Evolutionary conservation across 2,113 vertebrate species (phyloP), one percentile per base, ranked within the genome.

Genomic region (Prietella phreatophila): DNA sequence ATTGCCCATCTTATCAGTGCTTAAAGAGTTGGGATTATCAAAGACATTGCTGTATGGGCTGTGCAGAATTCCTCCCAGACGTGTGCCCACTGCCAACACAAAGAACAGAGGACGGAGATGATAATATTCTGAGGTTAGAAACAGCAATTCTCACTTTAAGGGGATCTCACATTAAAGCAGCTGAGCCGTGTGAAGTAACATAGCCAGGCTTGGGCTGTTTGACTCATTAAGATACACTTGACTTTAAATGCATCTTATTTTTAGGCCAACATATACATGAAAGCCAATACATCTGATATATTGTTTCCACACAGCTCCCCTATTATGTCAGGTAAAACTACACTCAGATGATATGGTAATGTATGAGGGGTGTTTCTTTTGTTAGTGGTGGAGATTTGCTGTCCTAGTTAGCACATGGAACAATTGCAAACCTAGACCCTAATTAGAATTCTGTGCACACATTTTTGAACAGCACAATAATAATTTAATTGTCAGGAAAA

Each of bases 311-410:
- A 91, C 93, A 94, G 94, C 94, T 93, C 93, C 91, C 90, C 92
- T 93, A 92, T 93, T 95, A 93, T 94, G 93, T 93, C 94, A 95
- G 92, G 93, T 95, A 94, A 94, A 92, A 42, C 80, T 92, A 93
- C 94, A 95, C 95, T 94, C 94, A 94, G 93, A 95, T 94, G 94
- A 95, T 94, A 95, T 95, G 95, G 92, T 94, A 95, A 96, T 95
- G 90, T 83, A 3, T n/a, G 86, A 73, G 88, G 81, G 50, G 27
- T 9, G n/a, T 20, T 56, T 80, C 78, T 36, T 67, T 2, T 69
- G 69, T n/a, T 39, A 42, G 67, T 56, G 90, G 90, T 92, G 93
- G 91, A 94, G 94, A 91, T 93, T 93, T 91, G 93, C 93, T 94
- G 94, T 93, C 94, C 95, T 95, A 91, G 92, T 96, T 95, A 95